Evolutionary conservation across 2,113 vertebrate genomes (phyloP).

Genomic region (Helogale parvula): DNA sequence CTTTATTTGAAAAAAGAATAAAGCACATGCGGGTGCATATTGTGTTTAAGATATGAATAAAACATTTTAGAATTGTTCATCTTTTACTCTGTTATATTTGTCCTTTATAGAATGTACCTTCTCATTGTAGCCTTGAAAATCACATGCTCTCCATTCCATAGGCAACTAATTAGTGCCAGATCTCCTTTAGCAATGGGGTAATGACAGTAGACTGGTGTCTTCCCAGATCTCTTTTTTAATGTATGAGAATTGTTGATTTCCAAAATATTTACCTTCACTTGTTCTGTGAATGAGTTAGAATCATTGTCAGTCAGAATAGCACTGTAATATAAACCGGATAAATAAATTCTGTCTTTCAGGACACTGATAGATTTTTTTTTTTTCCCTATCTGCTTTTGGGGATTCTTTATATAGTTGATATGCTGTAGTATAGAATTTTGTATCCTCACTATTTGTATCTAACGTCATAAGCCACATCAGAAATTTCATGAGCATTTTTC

Average conservation of each 20-base stretch:
- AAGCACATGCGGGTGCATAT: neutral
- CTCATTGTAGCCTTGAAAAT: neutral
- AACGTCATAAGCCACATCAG: neutral
- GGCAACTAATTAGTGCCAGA: neutral
- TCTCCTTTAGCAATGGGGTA: neutral
- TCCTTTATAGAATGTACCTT: neutral
- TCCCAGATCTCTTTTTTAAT: neutral
- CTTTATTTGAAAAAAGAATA: neutral
- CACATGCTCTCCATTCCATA: neutral
- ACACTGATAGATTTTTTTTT: neutral
- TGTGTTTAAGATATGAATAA: slow-evolving; percentile 11
- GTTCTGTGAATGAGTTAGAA: neutral
- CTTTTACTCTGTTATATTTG: neutral
- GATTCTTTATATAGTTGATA: neutral
- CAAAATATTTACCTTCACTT: neutral
- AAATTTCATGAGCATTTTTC: slow-evolving; percentile 21
- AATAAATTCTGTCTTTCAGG: neutral
- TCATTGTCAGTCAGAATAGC: neutral
- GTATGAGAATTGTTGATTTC: neutral
- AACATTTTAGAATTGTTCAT: neutral
- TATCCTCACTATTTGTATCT: neutral
- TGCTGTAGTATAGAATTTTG: neutral
- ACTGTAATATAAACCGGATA: neutral
- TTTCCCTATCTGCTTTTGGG: neutral
- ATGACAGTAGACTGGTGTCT: slow-evolving; percentile 8